Evolutionary conservation across 2,113 vertebrate genomes (phyloP), one percentile per base, ranked within the genome.

Genomic region (Speoplatyrhinus poulsoni): DNA sequence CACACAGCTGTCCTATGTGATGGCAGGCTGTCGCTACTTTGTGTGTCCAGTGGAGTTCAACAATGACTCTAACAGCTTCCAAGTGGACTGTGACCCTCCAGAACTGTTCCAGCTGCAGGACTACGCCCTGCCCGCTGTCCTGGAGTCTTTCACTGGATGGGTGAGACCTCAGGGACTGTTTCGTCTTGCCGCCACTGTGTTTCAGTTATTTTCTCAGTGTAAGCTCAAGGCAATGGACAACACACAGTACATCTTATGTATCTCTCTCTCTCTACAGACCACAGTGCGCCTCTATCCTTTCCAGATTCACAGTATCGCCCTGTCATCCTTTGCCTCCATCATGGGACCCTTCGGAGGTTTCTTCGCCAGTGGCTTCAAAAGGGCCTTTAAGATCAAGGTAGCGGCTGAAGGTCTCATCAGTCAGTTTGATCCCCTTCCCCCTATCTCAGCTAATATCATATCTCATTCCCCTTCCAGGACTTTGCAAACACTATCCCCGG

Each of bases 381-480:
- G 98, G 67, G 98, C 97, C 62, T 99, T 99, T 77, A 99, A 99
- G 88, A 99, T 99, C 82, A 99, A 99, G 93, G 97, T 99, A 91
- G 55, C 19, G 15, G 16, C 55, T 57, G 55, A 19, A 57, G 7
- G 10, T 10, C 10, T 9, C 19, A 10, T 17, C n/a, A 11, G 55
- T 55, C 13, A 54, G 8, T 13, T 1, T 16, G 53, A 16, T n/a
- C 54, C 3, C 1, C 54, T 1, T 3, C 19, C 10, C 15, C n/a
- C 12, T 13, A 11, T 16, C 3, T 15, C 13, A n/a, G 59, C 13
- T 15, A 12, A n/a, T 33, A 3, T 46, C 4, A 12, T 13, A 46
- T 9, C 61, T 26, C 4, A 65, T 57, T 61, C 16, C 76, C 16
- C 48, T 60, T 53, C 36, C 81, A 99, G 98, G 98, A 99, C 81